Evolutionary conservation across 2,888 invertebrate species (phyloP), one percentile per base, ranked within the genome.

Genomic region (Gymnoscelis rufifasciata): DNA sequence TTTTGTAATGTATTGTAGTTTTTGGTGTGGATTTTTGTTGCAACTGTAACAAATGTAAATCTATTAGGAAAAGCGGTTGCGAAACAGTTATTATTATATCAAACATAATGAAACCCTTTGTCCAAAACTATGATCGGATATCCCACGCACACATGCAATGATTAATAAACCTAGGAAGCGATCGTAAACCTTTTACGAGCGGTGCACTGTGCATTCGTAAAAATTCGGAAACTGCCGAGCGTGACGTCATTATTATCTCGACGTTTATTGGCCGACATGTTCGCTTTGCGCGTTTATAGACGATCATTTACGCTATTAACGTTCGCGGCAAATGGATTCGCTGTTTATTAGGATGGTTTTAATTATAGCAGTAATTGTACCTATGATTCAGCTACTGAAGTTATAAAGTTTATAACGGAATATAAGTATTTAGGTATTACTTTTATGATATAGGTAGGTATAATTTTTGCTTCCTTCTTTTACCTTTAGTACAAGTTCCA

Each of bases 171-270:
- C 73, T 57, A 61, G 62, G 63, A 66, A 64, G 57, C 15, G 62
- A 56, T 74, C 75, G 77, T 87, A 86, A 86, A 87, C 73, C 64
- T 84, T 60, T 87, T 86, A 87, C 82, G 81, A 83, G 41, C 64
- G 54, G 52, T 65, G 72, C 76, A 66, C 65, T 59, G 72, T 68
- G 81, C 80, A 82, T 82, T 75, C 83, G 79, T 81, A 86, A 83
- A 79, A 83, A 79, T 79, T 74, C 74, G 74, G 77, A 69, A 69
- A 69, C 70, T 48, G 59, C 52, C 53, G 51, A 54, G 62, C 68
- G 75, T 75, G 76, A 76, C 72, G 74, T 78, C 74, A 77, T 75
- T 76, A 72, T 69, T 51, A 47, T 57, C 54, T 45, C 52, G 58
- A 52, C 68, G 68, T 75, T 75, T 74, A 75, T 69, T 66, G 64